A percentile compares a stretch with the other conserved stretches of the same genome.
Conservation (phyloP, 1,140 invertebrate genomes). For the Sycophila sp. region DNA sequence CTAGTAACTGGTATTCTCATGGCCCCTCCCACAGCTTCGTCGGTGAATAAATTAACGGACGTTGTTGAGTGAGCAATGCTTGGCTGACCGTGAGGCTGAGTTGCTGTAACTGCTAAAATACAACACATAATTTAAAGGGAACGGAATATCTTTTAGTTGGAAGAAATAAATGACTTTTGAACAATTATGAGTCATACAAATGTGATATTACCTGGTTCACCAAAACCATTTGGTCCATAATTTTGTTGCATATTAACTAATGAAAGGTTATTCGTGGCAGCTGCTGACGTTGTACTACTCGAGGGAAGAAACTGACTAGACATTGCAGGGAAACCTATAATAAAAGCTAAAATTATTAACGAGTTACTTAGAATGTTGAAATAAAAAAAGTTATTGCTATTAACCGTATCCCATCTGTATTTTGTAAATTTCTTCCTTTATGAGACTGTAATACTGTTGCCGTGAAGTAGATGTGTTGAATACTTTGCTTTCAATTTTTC, state of each 20-base stretch:
- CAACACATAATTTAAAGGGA: too few relatives aligned
- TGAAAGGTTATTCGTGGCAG: constrained; percentile 29
- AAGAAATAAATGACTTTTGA: too few relatives aligned
- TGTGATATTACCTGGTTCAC: constrained; percentile 25
- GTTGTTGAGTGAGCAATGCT: constrained; percentile 32
- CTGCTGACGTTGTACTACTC: constrained; percentile 35
- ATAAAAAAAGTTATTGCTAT: neutral
- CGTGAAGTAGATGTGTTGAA: constrained; percentile 29
- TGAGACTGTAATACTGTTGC: constrained; percentile 25
- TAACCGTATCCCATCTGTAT: constrained; percentile 35
- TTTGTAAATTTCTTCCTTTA: constrained; percentile 38
- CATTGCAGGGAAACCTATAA: constrained; percentile 26
- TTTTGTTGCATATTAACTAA: constrained; percentile 33
- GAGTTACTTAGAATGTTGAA: neutral
- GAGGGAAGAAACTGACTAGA: constrained; percentile 37
- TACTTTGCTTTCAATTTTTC: constrained; percentile 34
- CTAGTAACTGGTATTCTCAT: constrained; percentile 38
- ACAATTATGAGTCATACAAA: neutral
- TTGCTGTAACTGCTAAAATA: constrained; percentile 24
- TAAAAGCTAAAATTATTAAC: neutral
- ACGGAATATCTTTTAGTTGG: too few relatives aligned
- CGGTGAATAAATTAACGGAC: constrained; percentile 33
- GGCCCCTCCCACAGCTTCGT: constrained; percentile 27
- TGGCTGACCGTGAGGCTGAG: constrained; percentile 27
- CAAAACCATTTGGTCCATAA: constrained; percentile 35